Conservation (phyloP, 2,888 invertebrate genomes). For the Tuberolachnus salignus region DNA sequence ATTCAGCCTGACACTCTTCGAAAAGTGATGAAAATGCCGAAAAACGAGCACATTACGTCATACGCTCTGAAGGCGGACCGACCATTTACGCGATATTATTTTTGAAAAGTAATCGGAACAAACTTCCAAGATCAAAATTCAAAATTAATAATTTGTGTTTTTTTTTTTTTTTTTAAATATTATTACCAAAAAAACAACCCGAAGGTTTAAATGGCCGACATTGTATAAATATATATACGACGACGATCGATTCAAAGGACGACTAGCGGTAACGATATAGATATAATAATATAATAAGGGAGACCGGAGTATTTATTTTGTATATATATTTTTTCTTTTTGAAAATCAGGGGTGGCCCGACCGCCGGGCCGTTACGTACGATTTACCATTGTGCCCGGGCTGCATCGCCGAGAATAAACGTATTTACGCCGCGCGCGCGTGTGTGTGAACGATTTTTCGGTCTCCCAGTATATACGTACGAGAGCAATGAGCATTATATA, state of each 20-base stretch:
- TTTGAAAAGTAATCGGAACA: too few species aligned
- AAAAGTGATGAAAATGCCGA: too few species aligned
- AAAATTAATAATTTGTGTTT: too few species aligned
- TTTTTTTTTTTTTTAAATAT: too few species aligned
- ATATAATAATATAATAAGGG: constrained; percentile 44
- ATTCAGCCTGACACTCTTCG: too few species aligned
- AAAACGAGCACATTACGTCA: too few species aligned
- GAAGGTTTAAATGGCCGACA: too few species aligned
- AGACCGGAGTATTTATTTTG: constrained; percentile 29
- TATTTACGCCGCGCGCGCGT: neutral
- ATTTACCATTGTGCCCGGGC: constrained; percentile 48
- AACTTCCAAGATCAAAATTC: too few species aligned
- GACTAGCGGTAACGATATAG: constrained; percentile 35
- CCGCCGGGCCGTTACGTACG: constrained; percentile 46
- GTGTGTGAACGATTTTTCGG: constrained; percentile 29
- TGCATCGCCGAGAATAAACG: constrained; percentile 27
- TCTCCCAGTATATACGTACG: constrained; percentile 39
- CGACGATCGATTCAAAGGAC: constrained; percentile 20
- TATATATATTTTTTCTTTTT: neutral
- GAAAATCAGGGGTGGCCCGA: constrained; percentile 50
- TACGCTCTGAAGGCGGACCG: too few species aligned
- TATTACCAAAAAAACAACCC: too few species aligned
- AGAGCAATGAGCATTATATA: constrained; percentile 22
- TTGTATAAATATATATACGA: neutral
- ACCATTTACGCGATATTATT: too few species aligned